Evolutionary conservation across 2,888 invertebrate species (phyloP), one percentile per base, ranked within the genome.

Genomic region (Graphium colonna): DNA sequence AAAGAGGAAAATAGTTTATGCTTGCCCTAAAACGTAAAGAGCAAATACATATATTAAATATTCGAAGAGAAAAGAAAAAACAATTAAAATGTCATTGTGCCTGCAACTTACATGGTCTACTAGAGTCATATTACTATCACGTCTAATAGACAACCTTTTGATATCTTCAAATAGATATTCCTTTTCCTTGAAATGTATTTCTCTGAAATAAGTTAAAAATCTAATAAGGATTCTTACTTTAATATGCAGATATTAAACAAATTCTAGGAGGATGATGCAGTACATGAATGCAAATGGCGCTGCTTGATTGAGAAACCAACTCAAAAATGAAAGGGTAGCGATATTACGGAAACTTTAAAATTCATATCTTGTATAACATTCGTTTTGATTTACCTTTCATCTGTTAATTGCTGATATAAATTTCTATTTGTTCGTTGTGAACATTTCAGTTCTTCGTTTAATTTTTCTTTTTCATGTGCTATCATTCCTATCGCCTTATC

Each of bases 161-260:
- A 73, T 65, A 70, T 91, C 91, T 44, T 86, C 77, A 54, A 88
- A 79, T 54, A 90, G 90, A 54, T 80, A 75, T 60, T 91, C 86
- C 62, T 91, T 92, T 67, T 91, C 91, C 63, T 88, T 85, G 58
- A 80, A 86, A 67, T 91, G 90, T 64, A 86, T 90, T 55, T 79
- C 80, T 59, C 75, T 75, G 50, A 33, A 33, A 44, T 21, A 21
- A 3, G 2, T 21, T 3, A 21, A 21, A 21, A 21, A 21, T n/a
- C n/a, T n/a, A n/a, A n/a, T n/a, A n/a, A n/a, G n/a, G n/a, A n/a
- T n/a, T n/a, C n/a, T n/a, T n/a, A n/a, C n/a, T n/a, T n/a, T n/a
- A 44, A n/a, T 21, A 31, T 13, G 28, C 12, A 17, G 5, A 10
- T 1, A 10, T 16, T 4, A 21, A 21, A 21, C 2, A 21, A 21